Conservation (phyloP, 2,888 invertebrate species). For the Drosophila neoperkinsi region DNA sequence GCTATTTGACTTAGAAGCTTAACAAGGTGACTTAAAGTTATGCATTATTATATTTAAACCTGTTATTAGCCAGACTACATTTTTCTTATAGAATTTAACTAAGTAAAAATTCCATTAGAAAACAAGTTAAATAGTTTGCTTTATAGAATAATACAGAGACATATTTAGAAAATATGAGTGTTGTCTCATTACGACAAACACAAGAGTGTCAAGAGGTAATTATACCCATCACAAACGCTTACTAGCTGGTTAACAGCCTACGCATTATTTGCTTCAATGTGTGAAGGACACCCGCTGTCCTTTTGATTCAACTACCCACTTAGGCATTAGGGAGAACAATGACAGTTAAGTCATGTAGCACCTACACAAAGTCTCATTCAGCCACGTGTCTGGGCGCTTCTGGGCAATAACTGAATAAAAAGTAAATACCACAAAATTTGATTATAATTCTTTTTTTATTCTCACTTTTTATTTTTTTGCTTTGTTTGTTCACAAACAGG, state of each 20-base stretch:
- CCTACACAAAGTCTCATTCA: slow-evolving; percentile 16
- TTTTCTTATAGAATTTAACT: not conserved
- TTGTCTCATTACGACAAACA: not conserved
- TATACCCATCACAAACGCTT: not conserved
- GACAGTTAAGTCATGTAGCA: slow-evolving; percentile 3
- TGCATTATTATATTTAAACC: not conserved
- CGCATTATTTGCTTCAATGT: not conserved
- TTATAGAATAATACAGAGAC: not conserved
- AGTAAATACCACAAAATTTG: slow-evolving; percentile 54
- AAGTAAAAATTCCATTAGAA: not conserved
- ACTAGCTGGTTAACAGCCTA: slow-evolving; percentile 6
- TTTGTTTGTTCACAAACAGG: slow-evolving; percentile 2
- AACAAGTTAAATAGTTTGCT: not conserved
- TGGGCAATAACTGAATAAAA: slow-evolving; percentile 49
- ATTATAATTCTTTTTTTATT: slow-evolving; percentile 36
- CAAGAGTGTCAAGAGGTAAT: not conserved
- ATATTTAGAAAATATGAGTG: not conserved
- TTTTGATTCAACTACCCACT: slow-evolving; percentile 3
- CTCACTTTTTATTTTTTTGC: slow-evolving; percentile 2
- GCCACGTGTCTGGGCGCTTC: slow-evolving; percentile 14
- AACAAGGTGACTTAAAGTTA: not conserved
- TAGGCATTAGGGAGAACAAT: not conserved
- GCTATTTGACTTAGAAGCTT: not conserved
- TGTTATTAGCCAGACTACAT: not conserved
- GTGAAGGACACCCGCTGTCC: slow-evolving; percentile 11